Percentiles rank a stretch among this genome's conserved stretches.
phyloP scores from a whole-genome alignment of 2,113 vertebrate species.

The Naja naja region DNA sequence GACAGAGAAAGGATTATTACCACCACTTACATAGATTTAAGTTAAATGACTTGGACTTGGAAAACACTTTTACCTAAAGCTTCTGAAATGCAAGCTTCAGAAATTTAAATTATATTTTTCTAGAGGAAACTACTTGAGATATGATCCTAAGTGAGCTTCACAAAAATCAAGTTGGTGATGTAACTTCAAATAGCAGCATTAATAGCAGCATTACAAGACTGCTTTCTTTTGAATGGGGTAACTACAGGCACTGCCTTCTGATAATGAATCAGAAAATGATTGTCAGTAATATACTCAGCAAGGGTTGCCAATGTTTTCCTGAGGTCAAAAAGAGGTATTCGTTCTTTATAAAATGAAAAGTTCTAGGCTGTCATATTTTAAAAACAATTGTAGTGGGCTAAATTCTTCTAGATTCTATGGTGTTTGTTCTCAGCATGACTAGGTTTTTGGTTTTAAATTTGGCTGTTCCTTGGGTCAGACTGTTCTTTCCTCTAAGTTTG shows the following conservation, averaged over 20 bases:
- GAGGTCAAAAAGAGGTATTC: background rate
- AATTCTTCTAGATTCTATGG: background rate
- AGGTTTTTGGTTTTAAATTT: background rate
- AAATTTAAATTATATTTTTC: background rate
- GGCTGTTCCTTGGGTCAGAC: background rate
- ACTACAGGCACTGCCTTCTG: background rate
- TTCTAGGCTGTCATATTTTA: background rate
- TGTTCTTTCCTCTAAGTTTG: background rate
- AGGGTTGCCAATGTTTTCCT: background rate
- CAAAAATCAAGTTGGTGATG: background rate
- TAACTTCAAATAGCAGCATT: background rate
- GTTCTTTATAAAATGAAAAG: background rate
- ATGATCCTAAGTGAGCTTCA: background rate
- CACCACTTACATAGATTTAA: background rate
- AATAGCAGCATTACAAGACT: background rate
- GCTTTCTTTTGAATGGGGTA: background rate
- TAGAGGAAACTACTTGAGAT: background rate
- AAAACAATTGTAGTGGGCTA: background rate
- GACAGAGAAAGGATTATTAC: background rate
- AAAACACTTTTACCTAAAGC: background rate
- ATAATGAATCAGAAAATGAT: background rate
- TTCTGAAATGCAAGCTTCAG: background rate
- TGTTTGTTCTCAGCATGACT: background rate
- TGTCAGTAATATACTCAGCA: background rate
- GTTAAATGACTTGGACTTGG: background rate